phyloP scores from a whole-genome alignment of 2,113 vertebrate genomes.

The Epinephelus lanceolatus region DNA sequence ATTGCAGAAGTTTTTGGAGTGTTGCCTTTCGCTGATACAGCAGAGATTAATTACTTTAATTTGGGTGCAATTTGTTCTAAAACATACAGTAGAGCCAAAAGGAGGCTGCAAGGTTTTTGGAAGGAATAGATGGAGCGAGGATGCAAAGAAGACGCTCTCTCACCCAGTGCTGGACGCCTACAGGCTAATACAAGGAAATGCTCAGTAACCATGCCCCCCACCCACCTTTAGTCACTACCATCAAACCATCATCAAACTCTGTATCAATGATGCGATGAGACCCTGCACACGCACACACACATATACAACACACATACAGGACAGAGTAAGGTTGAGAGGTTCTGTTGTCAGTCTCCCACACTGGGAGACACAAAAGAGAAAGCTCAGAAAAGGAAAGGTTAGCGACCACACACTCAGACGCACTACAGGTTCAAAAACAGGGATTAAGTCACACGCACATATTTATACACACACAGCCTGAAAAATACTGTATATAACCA shows the following conservation, averaged over 20 bases:
- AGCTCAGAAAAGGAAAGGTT: conserved; percentile 49
- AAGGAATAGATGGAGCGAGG: neutral
- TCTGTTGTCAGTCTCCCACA: conserved; percentile 30
- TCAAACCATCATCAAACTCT: conserved; percentile 99
- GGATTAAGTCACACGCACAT: neutral
- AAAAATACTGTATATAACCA: neutral
- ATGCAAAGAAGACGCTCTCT: conserved; percentile 67
- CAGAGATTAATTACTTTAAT: conserved; percentile 49
- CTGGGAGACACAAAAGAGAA: conserved; percentile 47
- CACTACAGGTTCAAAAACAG: conserved; percentile 14
- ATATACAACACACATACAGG: conserved; percentile 57
- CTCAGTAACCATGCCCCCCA: conserved; percentile 88
- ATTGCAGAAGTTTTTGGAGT: conserved; percentile 8
- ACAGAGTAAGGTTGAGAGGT: conserved; percentile 58
- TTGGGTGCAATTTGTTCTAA: conserved; percentile 37
- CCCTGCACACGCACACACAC: conserved; percentile 86
- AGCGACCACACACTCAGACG: conserved; percentile 17
- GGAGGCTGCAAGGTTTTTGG: conserved; percentile 13
- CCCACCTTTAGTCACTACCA: conserved; percentile 96
- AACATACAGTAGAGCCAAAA: neutral
- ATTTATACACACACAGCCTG: conserved; percentile 23
- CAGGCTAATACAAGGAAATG: conserved; percentile 59
- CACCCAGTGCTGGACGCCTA: conserved; percentile 79
- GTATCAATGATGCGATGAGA: conserved; percentile 99
- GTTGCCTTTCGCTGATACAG: conserved; percentile 37